These are phyloP conservation scores for Drosophila buzzatii DNA, from an alignment of 2,888 invertebrate species.

Conservation along the genomic window DNA sequence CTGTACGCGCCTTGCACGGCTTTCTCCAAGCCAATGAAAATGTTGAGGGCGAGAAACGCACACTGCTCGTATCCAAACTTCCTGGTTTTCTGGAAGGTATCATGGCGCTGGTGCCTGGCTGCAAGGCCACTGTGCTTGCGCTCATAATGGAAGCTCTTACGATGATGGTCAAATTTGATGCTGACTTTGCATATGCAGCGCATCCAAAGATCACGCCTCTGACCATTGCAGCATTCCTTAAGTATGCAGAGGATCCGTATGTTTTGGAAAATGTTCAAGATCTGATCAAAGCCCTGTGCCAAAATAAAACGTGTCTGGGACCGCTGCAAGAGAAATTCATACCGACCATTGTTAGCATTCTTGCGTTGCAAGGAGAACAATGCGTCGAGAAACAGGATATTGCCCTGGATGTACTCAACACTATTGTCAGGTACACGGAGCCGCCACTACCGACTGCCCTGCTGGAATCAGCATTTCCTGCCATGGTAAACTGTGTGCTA, in stretches of 20 bases:
- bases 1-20: slow-evolving; percentile 83
- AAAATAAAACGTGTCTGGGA: slow-evolving; percentile 87
- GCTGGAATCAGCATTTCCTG: slow-evolving; percentile 89
- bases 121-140: slow-evolving; percentile 86
- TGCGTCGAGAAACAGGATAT: slow-evolving; percentile 85
- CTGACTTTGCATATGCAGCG: slow-evolving; percentile 87
- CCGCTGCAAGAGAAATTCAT: slow-evolving; percentile 88
- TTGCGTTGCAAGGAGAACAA: slow-evolving; percentile 79
- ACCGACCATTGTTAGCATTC: slow-evolving; percentile 88
- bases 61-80: slow-evolving; percentile 85
- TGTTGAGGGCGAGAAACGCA: slow-evolving; percentile 84
- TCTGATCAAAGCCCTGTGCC: slow-evolving; percentile 88
- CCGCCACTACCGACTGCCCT: slow-evolving; percentile 87
- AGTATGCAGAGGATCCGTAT: slow-evolving; percentile 88
- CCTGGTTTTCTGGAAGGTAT: slow-evolving; percentile 87
- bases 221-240: slow-evolving; percentile 89
- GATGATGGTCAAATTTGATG: slow-evolving; percentile 87
- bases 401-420: slow-evolving; percentile 89
- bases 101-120: slow-evolving; percentile 85
- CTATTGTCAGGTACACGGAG: slow-evolving; percentile 88
- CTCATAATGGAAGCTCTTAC: slow-evolving; percentile 86
- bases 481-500: slow-evolving; percentile 88
- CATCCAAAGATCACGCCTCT: slow-evolving; percentile 89
- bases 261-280: slow-evolving; percentile 88
- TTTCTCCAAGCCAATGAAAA: slow-evolving; percentile 86